A percentile compares a stretch with the other conserved stretches of the same genome.
Evolutionary conservation across 2,797 vertebrate species (phyloP).

Genomic region (Phataginus tetradactyla): DNA sequence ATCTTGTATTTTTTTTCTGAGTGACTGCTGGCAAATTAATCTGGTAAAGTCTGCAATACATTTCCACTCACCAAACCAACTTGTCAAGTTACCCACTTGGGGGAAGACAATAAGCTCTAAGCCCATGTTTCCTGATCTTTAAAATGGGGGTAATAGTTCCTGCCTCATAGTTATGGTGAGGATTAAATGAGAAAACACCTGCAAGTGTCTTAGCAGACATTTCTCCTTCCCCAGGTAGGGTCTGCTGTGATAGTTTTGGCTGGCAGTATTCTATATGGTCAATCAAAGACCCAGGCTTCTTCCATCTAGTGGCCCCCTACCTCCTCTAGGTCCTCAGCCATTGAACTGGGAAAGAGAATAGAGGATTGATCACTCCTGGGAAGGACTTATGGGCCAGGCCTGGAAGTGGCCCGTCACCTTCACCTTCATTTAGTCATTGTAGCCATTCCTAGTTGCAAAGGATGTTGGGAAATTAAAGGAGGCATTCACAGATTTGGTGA

Average conservation of each 20-base stretch:
- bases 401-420: neutral
- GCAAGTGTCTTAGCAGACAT: neutral
- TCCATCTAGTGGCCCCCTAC: neutral
- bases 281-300: neutral
- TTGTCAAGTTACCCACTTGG: neutral
- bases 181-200: slow-evolving; percentile 27
- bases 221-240: neutral
- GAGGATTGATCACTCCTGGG: neutral
- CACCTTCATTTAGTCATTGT: neutral
- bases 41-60: neutral
- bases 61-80: neutral
- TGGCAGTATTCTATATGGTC: neutral
- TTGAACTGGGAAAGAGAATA: neutral
- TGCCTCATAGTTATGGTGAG: neutral
- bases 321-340: neutral
- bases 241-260: neutral
- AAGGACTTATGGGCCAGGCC: neutral
- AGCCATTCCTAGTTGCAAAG: neutral
- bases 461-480: neutral
- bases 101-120: neutral
- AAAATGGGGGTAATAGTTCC: neutral
- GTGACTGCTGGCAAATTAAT: neutral
- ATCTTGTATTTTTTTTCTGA: neutral
- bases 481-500: neutral
- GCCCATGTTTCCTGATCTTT: neutral